These are phyloP conservation scores for Sparidentex hasta DNA, from an alignment of 2,797 vertebrate species.

Conservation along the genomic window DNA sequence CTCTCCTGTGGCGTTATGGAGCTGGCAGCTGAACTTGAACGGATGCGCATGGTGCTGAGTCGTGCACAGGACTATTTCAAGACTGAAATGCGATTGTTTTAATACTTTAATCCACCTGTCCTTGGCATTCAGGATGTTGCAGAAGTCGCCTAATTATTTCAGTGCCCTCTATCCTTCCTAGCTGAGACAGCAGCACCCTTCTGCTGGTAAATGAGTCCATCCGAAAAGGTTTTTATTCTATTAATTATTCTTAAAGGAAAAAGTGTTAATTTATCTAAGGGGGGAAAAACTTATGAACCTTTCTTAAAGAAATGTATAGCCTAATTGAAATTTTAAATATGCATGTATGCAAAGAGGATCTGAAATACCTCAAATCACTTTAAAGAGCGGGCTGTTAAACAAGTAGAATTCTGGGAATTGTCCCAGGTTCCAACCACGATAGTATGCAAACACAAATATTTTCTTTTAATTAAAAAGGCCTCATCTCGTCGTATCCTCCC, in stretches of 20 bases:
- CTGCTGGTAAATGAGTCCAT: conserved; percentile 38
- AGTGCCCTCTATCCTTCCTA: conserved; percentile 80
- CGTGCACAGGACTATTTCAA: conserved; percentile 88
- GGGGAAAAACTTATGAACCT: conserved; percentile 27
- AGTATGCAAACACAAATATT: conserved; percentile 86
- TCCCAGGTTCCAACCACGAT: conserved; percentile 68
- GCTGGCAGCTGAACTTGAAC: conserved; percentile 85
- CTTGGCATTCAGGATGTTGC: conserved; percentile 89
- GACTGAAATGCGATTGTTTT: conserved; percentile 92
- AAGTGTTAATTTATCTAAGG: neutral
- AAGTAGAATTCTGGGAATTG: conserved; percentile 71
- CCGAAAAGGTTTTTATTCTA: conserved; percentile 16
- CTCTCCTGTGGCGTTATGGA: conserved; percentile 82
- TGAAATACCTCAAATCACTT: conserved; percentile 66
- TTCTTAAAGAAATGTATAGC: conserved; percentile 31
- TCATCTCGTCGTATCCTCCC: conserved; percentile 76
- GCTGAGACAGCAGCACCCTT: conserved; percentile 45
- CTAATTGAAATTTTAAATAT: conserved; percentile 79
- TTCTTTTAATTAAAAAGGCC: conserved; percentile 86
- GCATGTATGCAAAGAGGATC: conserved; percentile 65
- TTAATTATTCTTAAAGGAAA: conserved; percentile 14
- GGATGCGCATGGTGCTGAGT: conserved; percentile 86
- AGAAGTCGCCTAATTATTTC: conserved; percentile 88
- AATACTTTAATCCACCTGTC: conserved; percentile 92
- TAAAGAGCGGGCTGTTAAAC: conserved; percentile 70